Percentiles rank a stretch among this genome's conserved stretches.
Evolutionary conservation across 2,113 vertebrate genomes (phyloP).

Genomic region (Catagonus wagneri): DNA sequence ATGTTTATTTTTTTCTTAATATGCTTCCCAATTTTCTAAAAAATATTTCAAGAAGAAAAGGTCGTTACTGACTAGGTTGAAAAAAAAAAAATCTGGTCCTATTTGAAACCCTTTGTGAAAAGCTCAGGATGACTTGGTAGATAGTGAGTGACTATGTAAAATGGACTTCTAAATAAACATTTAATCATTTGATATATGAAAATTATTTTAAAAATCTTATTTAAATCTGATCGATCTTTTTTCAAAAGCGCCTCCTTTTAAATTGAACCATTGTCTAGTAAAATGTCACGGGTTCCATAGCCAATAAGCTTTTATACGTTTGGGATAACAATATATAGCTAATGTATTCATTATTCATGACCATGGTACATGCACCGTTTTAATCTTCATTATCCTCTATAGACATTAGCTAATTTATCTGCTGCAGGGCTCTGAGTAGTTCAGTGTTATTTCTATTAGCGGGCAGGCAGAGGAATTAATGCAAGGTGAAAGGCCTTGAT

Average conservation of each 20-base stretch:
- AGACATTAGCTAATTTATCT: conserved; percentile 42
- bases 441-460: conserved; percentile 31
- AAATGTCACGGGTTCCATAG: conserved; percentile 11
- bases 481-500: conserved; percentile 33
- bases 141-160: not conserved
- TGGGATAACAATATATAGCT: not conserved
- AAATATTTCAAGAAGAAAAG: not conserved
- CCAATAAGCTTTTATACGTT: not conserved
- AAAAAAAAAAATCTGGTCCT: not conserved
- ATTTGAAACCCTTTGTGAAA: conserved; percentile 8
- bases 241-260: conserved; percentile 14
- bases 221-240: conserved; percentile 1
- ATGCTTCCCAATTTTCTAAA: not conserved
- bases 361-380: not conserved
- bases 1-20: not conserved
- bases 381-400: conserved; percentile 59
- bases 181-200: conserved; percentile 12
- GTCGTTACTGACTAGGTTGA: not conserved
- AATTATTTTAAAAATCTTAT: conserved; percentile 48
- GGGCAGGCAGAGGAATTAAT: conserved; percentile 14
- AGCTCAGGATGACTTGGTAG: not conserved
- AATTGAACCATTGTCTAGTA: not conserved
- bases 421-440: not conserved
- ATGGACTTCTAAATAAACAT: not conserved
- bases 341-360: conserved; percentile 54